Evolutionary conservation across 2,888 invertebrate species (phyloP), one percentile per base, ranked within the genome.

Genomic region (Drosophila neotestacea): DNA sequence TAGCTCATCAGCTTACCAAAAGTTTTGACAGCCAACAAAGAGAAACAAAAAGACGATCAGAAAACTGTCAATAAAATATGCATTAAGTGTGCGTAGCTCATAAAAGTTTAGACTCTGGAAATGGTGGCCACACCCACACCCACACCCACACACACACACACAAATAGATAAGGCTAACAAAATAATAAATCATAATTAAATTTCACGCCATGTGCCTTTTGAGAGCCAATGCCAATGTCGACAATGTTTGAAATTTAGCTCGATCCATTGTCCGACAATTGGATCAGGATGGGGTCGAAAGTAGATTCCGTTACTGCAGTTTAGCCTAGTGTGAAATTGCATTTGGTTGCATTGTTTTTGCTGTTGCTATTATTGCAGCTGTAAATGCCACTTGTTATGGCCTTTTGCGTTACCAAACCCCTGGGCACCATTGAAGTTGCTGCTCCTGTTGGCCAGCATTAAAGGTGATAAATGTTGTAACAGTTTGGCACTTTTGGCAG

Each of bases 101-200:
- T 59, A 63, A 68, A 55, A 58, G 13, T 39, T 60, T 38, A 1
- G 6, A 36, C 39, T 10, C 42, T 6, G 9, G 0, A 4, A 42
- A 36, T 38, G 54, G 16, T 16, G 51, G 6, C 13, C 51, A 27
- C 39, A 1, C 34, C 48, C 44, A 36, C 16, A 55, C 6, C 9
- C 28, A 9, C 7, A 16, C 58, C 30, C n/a, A 46, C n/a, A 38
- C 6, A 52, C 30, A 32, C 38, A 51, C n/a, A 34, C 7, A 48
- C 30, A 32, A 34, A 38, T 22, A 7, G 54, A 55, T 42, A 58
- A 51, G 48, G 41, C 67, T 56, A 41, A 46, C 58, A 52, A 34
- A 42, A 62, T 67, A 44, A 82, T 84, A 88, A 88, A 88, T 88
- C 83, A 84, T 85, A 85, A 84, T 84, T 85, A 88, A 82, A 85